Evolutionary conservation across 2,888 invertebrate species (phyloP), one percentile per base, ranked within the genome.

Genomic region (Eristalis arbustorum): DNA sequence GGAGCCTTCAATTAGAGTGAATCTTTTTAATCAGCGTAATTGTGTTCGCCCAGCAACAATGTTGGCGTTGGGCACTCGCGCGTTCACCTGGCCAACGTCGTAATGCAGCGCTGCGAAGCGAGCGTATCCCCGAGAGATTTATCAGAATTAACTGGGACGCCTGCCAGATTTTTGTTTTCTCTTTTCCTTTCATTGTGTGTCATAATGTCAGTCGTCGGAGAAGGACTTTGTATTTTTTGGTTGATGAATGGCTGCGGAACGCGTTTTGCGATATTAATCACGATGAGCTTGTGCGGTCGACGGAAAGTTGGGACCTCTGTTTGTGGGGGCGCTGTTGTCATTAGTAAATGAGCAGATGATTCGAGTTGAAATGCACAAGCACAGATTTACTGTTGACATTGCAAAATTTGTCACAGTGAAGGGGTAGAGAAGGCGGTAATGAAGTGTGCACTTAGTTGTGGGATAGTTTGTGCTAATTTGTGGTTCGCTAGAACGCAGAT

Each of bases 11-110:
- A 80, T 84, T 72, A 63, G 57, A 63, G 34, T 31, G 62, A 80
- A 71, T 75, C 49, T 14, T 56, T 84, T 75, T 84, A 80, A 84
- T 84, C 71, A 80, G 25, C 34, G 25, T 64, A 74, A 78, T 78
- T 68, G 63, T 42, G 61, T 71, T 72, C 25, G 10, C 3, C 11
- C 40, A 31, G 34, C 37, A 23, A 64, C 22, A 28, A 67, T 18
- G 31, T 37, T 56, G 49, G 28, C 68, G 62, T 10, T 25, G 42
- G 25, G 57, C 13, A 13, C 23, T 40, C 31, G 31, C 31, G 31
- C 31, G 31, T 28, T 2, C 25, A 23, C n/a, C 25, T 14, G 61
- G n/a, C 4, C 6, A n/a, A 18, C 49, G 49, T 4, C 59, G 23
- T 4, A 3, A 6, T 13, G 59, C 59, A 59, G 25, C n/a, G n/a